phyloP scores from a whole-genome alignment of 2,888 invertebrate species.

The Drosophila ezoana region DNA sequence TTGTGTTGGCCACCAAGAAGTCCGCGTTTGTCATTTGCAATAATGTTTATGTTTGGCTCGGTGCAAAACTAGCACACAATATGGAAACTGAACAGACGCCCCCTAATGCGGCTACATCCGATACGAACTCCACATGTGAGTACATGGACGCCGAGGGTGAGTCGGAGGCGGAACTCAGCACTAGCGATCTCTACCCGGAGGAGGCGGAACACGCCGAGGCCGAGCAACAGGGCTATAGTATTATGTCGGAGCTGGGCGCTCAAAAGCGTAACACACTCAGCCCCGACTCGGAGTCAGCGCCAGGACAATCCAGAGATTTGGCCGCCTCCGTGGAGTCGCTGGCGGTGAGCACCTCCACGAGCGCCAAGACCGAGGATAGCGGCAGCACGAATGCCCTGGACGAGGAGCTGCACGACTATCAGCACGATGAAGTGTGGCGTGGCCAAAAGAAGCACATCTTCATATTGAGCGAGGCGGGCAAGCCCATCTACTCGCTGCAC shows the following conservation, averaged over 20 bases:
- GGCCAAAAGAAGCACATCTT: constrained; percentile 96
- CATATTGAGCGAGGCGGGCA: constrained; percentile 97
- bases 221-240: constrained; percentile 76
- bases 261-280: constrained; percentile 35
- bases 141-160: constrained; percentile 81
- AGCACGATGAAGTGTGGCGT: constrained; percentile 90
- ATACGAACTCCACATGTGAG: constrained; percentile 72
- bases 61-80: constrained; percentile 26
- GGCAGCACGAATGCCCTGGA: constrained; percentile 84
- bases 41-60: constrained; percentile 56
- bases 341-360: constrained; percentile 66
- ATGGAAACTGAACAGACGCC: constrained; percentile 75
- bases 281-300: constrained; percentile 48
- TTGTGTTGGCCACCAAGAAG: constrained; percentile 9
- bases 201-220: constrained; percentile 66
- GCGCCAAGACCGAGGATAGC: constrained; percentile 66
- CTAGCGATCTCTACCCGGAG: constrained; percentile 69
- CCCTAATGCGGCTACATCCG: constrained; percentile 50
- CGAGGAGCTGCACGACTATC: constrained; percentile 87
- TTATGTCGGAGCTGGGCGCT: constrained; percentile 69
- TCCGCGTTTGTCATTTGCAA: constrained; percentile 21
- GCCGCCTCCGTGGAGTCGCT: constrained; percentile 78
- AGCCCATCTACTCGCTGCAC: constrained; percentile 97
- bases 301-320: constrained; percentile 72
- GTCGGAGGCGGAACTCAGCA: constrained; percentile 43